Conservation (phyloP, 1,140 invertebrate species). For the Eulimnadia texana region DNA sequence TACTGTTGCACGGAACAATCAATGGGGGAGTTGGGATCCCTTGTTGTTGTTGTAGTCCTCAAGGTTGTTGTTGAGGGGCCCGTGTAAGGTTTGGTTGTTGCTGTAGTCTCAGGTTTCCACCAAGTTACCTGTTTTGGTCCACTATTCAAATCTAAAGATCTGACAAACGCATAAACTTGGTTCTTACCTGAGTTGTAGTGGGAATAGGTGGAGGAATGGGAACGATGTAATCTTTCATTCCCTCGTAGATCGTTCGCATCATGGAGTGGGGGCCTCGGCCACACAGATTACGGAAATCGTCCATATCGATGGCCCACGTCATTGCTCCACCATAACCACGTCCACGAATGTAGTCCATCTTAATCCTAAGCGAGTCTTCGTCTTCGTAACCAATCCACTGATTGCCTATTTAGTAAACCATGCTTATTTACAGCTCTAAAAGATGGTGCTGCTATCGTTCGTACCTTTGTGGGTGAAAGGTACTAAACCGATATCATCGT, state of each 20-base stretch:
- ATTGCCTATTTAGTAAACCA: slow-evolving; percentile 28
- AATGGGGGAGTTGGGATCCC: neutral
- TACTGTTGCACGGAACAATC: slow-evolving; percentile 17
- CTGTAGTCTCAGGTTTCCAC: slow-evolving; percentile 8
- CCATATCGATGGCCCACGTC: slow-evolving; percentile 45
- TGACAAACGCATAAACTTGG: too few relatives aligned
- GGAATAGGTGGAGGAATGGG: slow-evolving; percentile 6
- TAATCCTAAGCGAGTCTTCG: slow-evolving; percentile 56
- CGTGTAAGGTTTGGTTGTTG: neutral
- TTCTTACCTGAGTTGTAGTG: slow-evolving; percentile 9
- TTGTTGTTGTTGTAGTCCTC: neutral
- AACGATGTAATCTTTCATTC: slow-evolving; percentile 12
- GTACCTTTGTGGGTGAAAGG: slow-evolving; percentile 66
- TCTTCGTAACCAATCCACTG: slow-evolving; percentile 91
- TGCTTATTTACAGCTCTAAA: neutral
- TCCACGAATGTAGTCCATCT: slow-evolving; percentile 71
- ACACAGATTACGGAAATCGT: slow-evolving; percentile 11
- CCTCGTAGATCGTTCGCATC: slow-evolving; percentile 9
- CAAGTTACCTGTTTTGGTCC: slow-evolving; percentile 2
- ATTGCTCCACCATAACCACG: slow-evolving; percentile 71
- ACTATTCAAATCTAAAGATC: too few relatives aligned
- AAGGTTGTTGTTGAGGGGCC: neutral
- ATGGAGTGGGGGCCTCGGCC: neutral
- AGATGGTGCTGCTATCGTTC: too few relatives aligned
- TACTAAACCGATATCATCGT: slow-evolving; percentile 62